Percentiles rank a stretch among this genome's conserved stretches.
These are phyloP conservation scores for Ostrea denselamellosa DNA, from an alignment of 1,140 invertebrate species.

Conservation along the genomic window DNA sequence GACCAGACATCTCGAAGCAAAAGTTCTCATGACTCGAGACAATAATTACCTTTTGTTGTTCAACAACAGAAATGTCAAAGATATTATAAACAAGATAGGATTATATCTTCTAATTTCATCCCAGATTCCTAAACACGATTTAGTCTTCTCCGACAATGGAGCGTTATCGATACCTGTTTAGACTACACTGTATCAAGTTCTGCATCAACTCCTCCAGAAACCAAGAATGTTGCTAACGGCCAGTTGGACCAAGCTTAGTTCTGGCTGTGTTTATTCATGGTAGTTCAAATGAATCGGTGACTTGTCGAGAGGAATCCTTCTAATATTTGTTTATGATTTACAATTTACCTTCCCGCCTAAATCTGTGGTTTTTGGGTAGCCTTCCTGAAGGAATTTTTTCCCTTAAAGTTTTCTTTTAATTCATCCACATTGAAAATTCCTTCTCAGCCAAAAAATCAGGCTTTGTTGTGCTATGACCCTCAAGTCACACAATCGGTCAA, in stretches of 20 bases:
- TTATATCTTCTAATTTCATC: slow-evolving; percentile 36
- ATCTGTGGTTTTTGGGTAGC: slow-evolving; percentile 3
- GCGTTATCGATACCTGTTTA: not conserved
- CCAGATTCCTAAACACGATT: slow-evolving; percentile 32
- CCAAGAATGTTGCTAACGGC: not conserved
- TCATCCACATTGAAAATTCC: not conserved
- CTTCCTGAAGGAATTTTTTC: slow-evolving; percentile 8
- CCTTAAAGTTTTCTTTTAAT: slow-evolving; percentile 10
- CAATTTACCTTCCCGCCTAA: not conserved
- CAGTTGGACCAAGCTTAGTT: not conserved
- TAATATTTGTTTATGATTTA: slow-evolving; percentile 7
- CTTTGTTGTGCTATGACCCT: not conserved
- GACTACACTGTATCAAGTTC: not conserved
- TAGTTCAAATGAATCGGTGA: slow-evolving; percentile 29
- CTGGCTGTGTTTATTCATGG: not conserved
- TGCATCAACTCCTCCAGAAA: slow-evolving; percentile 28
- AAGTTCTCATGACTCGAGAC: slow-evolving; percentile 7
- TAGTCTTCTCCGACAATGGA: not conserved
- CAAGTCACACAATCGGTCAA: not conserved
- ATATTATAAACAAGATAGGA: slow-evolving; percentile 36
- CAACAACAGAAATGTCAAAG: slow-evolving; percentile 38
- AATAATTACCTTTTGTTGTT: slow-evolving; percentile 27
- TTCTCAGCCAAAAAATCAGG: not conserved
- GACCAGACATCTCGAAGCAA: not conserved
- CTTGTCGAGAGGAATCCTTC: slow-evolving; percentile 1